Conservation (phyloP, 2,888 invertebrate species). For the Tipula unca region DNA sequence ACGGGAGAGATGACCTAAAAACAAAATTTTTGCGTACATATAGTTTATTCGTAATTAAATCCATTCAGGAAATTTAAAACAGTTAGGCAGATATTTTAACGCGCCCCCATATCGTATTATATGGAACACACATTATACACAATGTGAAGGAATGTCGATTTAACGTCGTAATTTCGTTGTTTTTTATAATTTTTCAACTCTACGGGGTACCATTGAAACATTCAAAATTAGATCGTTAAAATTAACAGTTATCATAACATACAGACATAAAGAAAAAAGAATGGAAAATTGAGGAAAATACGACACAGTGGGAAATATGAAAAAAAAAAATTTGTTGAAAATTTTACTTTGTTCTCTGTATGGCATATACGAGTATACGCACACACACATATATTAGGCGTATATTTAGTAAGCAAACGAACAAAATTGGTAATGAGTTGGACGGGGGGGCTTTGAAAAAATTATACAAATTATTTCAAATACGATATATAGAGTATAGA, state of each 20-base stretch:
- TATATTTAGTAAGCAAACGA: neutral
- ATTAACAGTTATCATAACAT: conserved; percentile 14
- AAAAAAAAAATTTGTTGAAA: neutral
- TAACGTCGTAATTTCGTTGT: neutral
- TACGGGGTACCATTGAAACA: neutral
- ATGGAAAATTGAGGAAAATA: neutral
- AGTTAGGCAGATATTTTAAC: neutral
- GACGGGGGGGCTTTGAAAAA: neutral
- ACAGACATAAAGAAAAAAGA: neutral
- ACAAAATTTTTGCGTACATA: neutral
- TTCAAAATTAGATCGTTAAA: conserved; percentile 8
- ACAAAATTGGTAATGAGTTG: neutral
- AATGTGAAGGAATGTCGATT: neutral
- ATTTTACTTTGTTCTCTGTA: neutral
- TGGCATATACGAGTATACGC: neutral
- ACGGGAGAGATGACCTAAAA: neutral
- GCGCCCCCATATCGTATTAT: neutral
- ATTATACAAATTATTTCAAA: neutral
- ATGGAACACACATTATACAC: neutral
- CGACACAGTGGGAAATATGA: neutral
- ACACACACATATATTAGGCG: too few relatives aligned
- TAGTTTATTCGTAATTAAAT: neutral
- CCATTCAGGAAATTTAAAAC: conserved; percentile 8
- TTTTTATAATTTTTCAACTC: neutral
- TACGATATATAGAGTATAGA: neutral